Evolutionary conservation across 2,113 vertebrate species (phyloP).

Genomic region (Hucho hucho): DNA sequence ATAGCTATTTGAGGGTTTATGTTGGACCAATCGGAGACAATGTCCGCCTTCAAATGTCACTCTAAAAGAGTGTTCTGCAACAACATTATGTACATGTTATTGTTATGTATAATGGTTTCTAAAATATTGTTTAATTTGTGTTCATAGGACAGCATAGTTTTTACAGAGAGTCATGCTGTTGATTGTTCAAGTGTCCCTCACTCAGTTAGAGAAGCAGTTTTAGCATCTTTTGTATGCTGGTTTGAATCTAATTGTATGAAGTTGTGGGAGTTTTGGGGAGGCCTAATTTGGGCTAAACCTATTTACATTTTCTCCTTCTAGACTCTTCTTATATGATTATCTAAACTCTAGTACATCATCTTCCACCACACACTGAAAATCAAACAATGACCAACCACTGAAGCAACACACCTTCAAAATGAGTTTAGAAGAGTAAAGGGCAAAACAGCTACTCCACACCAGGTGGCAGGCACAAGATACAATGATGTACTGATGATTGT

Average conservation of each 20-base stretch:
- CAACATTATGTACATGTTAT: background rate
- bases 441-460: no score
- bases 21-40: background rate
- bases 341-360: background rate
- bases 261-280: no score
- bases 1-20: background rate
- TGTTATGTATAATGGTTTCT: background rate
- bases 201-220: no score
- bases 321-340: background rate
- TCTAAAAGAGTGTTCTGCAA: background rate
- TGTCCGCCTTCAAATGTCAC: background rate
- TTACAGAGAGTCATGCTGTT: background rate
- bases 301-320: background rate
- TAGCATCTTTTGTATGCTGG: no score
- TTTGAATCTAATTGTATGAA: no score
- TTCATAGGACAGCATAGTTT: no score
- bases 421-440: no score
- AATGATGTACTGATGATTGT: no score
- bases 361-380: background rate
- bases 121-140: background rate
- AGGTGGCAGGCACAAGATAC: no score
- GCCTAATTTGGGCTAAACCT: background rate
- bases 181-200: background rate
- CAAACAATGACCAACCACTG: background rate
- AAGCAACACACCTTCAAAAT: background rate